These are phyloP conservation scores for Lithophane leautieri DNA, from an alignment of 2,888 invertebrate species.

Conservation along the genomic window DNA sequence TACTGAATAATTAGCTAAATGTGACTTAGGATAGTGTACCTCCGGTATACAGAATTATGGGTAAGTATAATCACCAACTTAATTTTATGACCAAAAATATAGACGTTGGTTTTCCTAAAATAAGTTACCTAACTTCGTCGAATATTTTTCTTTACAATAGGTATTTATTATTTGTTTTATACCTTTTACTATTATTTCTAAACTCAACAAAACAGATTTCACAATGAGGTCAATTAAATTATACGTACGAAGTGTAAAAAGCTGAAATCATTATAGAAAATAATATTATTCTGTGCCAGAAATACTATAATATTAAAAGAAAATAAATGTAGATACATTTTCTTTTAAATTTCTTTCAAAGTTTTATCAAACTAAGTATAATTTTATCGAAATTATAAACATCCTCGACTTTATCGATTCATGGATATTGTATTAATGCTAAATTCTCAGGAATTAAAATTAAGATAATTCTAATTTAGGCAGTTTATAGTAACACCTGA, in stretches of 20 bases:
- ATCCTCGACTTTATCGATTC: constrained; percentile 13
- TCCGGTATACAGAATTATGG: no score
- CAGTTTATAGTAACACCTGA: constrained; percentile 30
- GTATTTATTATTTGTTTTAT: not conserved
- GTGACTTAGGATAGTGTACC: no score
- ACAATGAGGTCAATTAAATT: constrained; percentile 67
- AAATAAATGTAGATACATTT: constrained; percentile 2
- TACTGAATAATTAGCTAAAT: no score
- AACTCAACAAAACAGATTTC: constrained; percentile 49
- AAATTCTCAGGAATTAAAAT: constrained; percentile 60
- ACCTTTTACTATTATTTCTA: not conserved
- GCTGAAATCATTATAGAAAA: constrained; percentile 36
- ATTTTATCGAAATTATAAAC: not conserved
- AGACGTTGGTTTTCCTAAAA: not conserved
- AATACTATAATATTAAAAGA: constrained; percentile 4
- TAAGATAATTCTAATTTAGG: constrained; percentile 48
- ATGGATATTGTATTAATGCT: constrained; percentile 43
- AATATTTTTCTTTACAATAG: not conserved
- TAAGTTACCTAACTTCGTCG: not conserved
- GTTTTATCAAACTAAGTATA: not conserved
- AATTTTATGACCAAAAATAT: not conserved
- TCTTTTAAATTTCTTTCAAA: not conserved
- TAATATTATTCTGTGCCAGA: constrained; percentile 54
- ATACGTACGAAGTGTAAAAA: constrained; percentile 59
- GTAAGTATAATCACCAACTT: not conserved